Evolutionary conservation across 2,113 vertebrate genomes (phyloP), one percentile per base, ranked within the genome.

Genomic region (Pseudolaguvia tuberculata): DNA sequence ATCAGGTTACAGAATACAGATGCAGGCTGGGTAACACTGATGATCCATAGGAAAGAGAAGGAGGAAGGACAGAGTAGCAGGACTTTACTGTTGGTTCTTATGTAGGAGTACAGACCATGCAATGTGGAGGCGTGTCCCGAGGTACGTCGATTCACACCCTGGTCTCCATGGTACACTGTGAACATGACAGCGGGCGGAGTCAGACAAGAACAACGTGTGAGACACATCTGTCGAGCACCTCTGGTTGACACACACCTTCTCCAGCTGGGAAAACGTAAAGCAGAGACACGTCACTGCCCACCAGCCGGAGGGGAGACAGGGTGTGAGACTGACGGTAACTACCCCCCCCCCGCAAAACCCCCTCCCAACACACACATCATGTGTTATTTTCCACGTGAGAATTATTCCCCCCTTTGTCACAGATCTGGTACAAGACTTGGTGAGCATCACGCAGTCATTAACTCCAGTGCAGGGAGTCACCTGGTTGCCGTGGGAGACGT

Each of bases 151-250:
- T 97, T 94, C 88, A 98, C 97, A 0, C 97, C 97, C 0, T 99
- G 97, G 97, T 97, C 94, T 0, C 93, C 94, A 0, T 98, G 97
- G 96, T 93, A 96, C 89, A 94, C 94, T 0, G 92, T 97, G 53
- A 98, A 98, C 42, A 87, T 96, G 81, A 99, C 95, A 0, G 93
- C 89, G 68, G 91, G 85, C 0, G 96, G 96, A 0, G 93, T 94
- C 2, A 92, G 95, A 8, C 95, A 95, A 79, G 97, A 98, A 87
- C 95, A 98, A 89, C 91, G 97, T 27, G 93, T 94, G 86, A 93
- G 97, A 77, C 96, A 96, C 90, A 98, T 93, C 0, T 99, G 96
- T 73, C 89, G 96, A 0, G 95, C 94, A 0, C 93, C 93, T 11
- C 87, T 99, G 12, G 70, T 94, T 0, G 93, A 98, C 72, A 94